Conservation (phyloP, 2,113 vertebrate species). For the Eublepharis macularius region DNA sequence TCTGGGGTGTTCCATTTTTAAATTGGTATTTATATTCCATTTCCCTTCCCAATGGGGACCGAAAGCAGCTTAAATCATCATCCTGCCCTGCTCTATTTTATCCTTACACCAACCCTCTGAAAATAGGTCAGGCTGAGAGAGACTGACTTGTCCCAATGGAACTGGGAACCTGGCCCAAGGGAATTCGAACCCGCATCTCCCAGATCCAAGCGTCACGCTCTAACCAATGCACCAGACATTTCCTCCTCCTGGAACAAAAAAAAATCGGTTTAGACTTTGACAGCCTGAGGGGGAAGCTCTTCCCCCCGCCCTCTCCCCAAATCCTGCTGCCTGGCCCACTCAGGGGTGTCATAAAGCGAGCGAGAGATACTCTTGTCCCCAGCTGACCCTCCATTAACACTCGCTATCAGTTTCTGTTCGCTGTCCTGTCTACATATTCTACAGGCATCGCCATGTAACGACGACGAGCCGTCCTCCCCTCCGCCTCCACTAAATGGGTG, state of each 20-base stretch:
- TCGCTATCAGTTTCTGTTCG: slow-evolving; percentile 89
- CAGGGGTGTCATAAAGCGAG: slow-evolving; percentile 85
- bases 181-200: no score
- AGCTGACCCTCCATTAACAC: slow-evolving; percentile 93
- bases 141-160: no score
- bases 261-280: background rate
- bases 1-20: no score
- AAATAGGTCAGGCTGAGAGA: no score
- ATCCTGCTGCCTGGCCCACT: slow-evolving; percentile 83
- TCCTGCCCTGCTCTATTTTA: no score
- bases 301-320: slow-evolving; percentile 73
- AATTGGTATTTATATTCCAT: no score
- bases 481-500: slow-evolving; percentile 75
- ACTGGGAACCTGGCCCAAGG: no score
- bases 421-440: slow-evolving; percentile 61
- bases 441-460: background rate
- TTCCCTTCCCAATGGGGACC: no score
- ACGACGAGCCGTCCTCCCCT: slow-evolving; percentile 24
- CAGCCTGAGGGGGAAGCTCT: background rate
- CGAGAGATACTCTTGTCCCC: slow-evolving; percentile 92
- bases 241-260: background rate
- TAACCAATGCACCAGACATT: no score
- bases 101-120: no score
- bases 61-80: no score
- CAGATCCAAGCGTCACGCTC: no score